Evolutionary conservation across 2,888 invertebrate species (phyloP), one percentile per base, ranked within the genome.

Genomic region (Scaptomyza tumidula): DNA sequence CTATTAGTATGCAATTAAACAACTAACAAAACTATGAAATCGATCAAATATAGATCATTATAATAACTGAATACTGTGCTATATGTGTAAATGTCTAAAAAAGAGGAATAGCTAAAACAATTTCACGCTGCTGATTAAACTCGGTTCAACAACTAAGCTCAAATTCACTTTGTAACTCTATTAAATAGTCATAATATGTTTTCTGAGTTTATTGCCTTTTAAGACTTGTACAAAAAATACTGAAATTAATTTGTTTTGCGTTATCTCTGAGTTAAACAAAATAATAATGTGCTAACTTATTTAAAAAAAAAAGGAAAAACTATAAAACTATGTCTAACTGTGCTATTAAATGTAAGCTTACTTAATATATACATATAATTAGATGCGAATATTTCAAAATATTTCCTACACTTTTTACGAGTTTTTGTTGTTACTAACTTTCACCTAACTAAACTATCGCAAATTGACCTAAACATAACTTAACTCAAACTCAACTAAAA

Each of bases 341-440:
- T 90, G 90, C 90, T 90, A 90, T 82, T 90, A 90, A 89, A 74
- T 89, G 76, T 90, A 90, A 90, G 90, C 88, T 77, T 78, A 77
- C 56, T 57, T 35, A 67, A 73, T 64, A 85, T 68, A 16, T 41
- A 41, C 7, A 14, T 9, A 39, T 39, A 75, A 61, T 71, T 63
- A 71, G 45, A 54, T 14, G 46, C 54, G 37, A 69, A 70, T 66
- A 80, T 64, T 78, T 77, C 46, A 33, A 70, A 78, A 73, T 69
- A 72, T 70, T 63, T 70, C 68, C 44, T 14, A 55, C n/a, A 62
- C 33, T 50, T 53, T 43, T 41, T 13, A 46, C 52, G 14, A n/a
- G 33, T 60, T 70, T 73, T 14, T 9, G 19, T 69, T 75, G 29
- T 3, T 13, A 41, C 35, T 16, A 27, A 13, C 60, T 54, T 54